Conservation (phyloP, 2,888 invertebrate species). For the Dynastes tityus region DNA sequence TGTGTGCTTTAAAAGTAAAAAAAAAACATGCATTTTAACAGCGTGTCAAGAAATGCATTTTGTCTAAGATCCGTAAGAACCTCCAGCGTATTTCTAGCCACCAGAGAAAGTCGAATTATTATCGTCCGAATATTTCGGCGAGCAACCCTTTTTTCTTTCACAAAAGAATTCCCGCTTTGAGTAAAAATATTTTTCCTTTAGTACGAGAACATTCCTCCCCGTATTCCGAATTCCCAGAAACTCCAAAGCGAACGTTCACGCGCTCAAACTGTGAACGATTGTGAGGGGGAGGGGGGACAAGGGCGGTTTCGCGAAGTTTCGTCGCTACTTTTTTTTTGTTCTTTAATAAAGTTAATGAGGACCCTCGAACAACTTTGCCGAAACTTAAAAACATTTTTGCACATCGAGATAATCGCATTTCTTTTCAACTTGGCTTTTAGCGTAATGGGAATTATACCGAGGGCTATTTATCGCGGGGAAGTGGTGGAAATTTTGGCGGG, state of each 20-base stretch:
- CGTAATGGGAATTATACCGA: background rate
- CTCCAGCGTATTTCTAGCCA: too few relatives aligned
- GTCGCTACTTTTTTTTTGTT: background rate
- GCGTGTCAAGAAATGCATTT: too few relatives aligned
- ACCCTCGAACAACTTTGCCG: background rate
- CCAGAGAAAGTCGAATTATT: too few relatives aligned
- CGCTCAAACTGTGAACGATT: background rate
- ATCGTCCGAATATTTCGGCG: too few relatives aligned
- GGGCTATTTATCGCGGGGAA: background rate
- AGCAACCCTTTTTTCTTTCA: background rate
- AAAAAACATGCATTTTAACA: background rate
- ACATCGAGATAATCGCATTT: background rate
- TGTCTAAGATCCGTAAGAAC: too few relatives aligned
- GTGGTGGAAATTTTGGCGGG: background rate
- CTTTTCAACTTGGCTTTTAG: slow-evolving; percentile 8
- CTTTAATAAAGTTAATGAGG: slow-evolving; percentile 12
- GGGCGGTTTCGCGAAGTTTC: background rate
- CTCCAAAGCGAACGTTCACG: background rate
- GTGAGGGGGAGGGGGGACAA: background rate
- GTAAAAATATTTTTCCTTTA: background rate
- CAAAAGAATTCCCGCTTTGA: background rate
- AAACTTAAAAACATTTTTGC: background rate
- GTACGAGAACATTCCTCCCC: background rate
- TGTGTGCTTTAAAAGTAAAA: too few relatives aligned
- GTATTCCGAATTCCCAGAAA: background rate